A percentile compares a stretch with the other conserved stretches of the same genome.
phyloP scores from a whole-genome alignment of 1,140 invertebrate species.

The Drosophila asahinai region DNA sequence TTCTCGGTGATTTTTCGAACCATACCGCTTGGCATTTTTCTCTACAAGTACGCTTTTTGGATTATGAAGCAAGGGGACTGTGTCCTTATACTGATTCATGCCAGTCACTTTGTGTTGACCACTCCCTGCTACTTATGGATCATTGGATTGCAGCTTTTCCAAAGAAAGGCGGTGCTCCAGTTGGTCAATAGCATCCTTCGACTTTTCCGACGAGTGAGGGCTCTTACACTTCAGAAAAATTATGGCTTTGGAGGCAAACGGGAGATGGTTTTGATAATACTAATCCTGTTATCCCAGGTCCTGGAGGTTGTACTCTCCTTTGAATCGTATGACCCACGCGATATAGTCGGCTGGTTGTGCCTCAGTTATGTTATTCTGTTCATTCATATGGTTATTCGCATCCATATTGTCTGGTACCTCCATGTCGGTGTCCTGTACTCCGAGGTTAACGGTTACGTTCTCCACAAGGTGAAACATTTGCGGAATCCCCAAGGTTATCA shows the following conservation, averaged over 20 bases:
- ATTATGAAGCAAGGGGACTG: not conserved
- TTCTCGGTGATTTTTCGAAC: not conserved
- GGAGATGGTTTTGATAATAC: not conserved
- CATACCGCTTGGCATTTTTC: not conserved
- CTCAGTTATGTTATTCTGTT: not conserved
- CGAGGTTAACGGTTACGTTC: constrained; percentile 3
- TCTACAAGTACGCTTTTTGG: not conserved
- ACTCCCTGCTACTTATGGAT: not conserved
- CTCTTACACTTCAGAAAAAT: not conserved
- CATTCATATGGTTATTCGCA: not conserved
- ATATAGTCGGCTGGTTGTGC: not conserved
- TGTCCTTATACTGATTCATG: not conserved
- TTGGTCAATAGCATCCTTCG: not conserved
- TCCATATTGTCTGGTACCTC: constrained; percentile 15
- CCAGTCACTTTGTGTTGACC: no score
- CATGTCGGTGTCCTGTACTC: not conserved
- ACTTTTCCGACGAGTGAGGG: not conserved
- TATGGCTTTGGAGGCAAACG: not conserved
- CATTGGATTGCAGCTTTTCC: not conserved
- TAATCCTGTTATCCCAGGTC: not conserved
- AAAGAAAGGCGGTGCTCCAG: not conserved
- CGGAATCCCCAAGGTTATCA: not conserved
- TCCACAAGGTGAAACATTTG: not conserved
- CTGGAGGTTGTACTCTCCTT: not conserved
- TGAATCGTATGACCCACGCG: accelerated